phyloP scores from a whole-genome alignment of 2,113 vertebrate genomes.

The Dendrocopos noguchii region DNA sequence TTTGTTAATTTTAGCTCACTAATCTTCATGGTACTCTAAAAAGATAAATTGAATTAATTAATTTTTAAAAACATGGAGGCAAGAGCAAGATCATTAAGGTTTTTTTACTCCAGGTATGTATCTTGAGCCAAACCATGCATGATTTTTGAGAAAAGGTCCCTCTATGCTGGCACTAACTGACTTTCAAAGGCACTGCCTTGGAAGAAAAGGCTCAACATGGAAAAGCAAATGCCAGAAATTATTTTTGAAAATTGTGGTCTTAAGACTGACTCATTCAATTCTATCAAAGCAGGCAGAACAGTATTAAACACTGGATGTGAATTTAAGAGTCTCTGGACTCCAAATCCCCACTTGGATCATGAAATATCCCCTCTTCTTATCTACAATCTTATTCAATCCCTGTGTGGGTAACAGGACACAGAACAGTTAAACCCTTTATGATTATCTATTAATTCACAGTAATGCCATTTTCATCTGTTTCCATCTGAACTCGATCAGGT shows the following conservation, averaged over 20 bases:
- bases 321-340: background rate
- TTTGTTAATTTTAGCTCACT: background rate
- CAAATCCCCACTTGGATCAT: background rate
- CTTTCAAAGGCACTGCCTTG: background rate
- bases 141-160: background rate
- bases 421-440: conserved; percentile 48
- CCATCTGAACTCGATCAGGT: conserved; percentile 19
- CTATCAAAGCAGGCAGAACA: background rate
- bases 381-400: conserved; percentile 13
- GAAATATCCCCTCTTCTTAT: background rate
- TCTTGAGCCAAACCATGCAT: background rate
- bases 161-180: background rate
- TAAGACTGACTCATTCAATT: background rate
- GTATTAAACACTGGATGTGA: background rate
- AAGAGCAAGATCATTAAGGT: background rate
- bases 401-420: background rate
- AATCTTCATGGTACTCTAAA: background rate
- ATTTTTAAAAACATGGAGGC: background rate
- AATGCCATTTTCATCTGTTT: conserved; percentile 39
- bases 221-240: background rate
- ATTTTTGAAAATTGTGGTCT: background rate
- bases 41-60: background rate
- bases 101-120: background rate
- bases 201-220: background rate
- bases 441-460: conserved; percentile 42